A percentile compares a stretch with the other conserved stretches of the same genome.
phyloP scores from a whole-genome alignment of 2,113 vertebrate genomes.

The Tupaia chinensis region DNA sequence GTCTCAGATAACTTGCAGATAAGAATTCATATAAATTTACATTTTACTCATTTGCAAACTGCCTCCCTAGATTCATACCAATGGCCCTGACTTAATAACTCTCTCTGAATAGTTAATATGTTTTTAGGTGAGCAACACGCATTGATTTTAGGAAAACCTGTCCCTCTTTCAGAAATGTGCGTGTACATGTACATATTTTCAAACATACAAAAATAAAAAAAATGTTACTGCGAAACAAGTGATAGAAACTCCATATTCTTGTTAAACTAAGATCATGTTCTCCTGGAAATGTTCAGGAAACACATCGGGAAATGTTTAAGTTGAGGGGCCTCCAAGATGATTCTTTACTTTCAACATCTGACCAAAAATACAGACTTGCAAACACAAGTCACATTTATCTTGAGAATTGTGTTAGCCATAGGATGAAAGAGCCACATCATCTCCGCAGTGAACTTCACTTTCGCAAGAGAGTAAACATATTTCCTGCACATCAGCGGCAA shows the following conservation, averaged over 20 bases:
- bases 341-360: constrained; percentile 55
- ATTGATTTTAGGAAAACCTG: constrained; percentile 6
- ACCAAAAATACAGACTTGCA: constrained; percentile 75
- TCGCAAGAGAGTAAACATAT: constrained; percentile 87
- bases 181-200: background rate
- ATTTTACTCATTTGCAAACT: background rate
- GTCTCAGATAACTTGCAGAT: background rate
- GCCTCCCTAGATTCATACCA: background rate
- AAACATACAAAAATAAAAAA: constrained; percentile 28
- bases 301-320: constrained; percentile 60
- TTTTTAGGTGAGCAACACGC: background rate
- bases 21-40: background rate
- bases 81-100: background rate
- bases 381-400: constrained; percentile 84
- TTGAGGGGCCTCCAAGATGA: constrained; percentile 16
- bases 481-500: constrained; percentile 78
- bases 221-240: constrained; percentile 40
- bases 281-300: constrained; percentile 60
- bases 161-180: background rate
- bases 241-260: constrained; percentile 32
- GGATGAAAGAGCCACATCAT: constrained; percentile 83
- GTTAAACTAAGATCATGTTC: background rate
- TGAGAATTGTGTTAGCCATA: constrained; percentile 80
- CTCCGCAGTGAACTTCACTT: constrained; percentile 82
- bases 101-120: constrained; percentile 15